Evolutionary conservation across 2,113 vertebrate genomes (phyloP).

Genomic region (Hirundichthys speculiger): DNA sequence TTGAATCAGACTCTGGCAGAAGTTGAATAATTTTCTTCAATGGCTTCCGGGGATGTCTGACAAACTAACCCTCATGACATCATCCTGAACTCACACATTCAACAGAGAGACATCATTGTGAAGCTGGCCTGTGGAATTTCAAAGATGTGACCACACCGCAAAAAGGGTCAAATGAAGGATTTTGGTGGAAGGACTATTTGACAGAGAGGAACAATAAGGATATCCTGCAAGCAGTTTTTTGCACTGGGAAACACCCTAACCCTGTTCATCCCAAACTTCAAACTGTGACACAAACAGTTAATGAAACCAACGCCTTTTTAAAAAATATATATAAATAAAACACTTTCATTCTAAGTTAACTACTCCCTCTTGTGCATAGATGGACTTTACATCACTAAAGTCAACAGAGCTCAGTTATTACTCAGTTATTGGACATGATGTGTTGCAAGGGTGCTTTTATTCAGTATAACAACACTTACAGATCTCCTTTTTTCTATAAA

Average conservation of each 20-base stretch:
- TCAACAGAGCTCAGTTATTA: no score
- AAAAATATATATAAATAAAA: no score
- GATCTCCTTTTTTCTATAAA: neutral
- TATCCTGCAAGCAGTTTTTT: neutral
- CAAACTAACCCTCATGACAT: slow-evolving; percentile 32
- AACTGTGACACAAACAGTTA: no score
- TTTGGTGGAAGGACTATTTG: neutral
- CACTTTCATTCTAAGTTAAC: no score
- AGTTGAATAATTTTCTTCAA: neutral
- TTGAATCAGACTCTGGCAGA: neutral
- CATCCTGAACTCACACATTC: neutral
- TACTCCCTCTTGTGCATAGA: no score
- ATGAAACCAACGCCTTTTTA: no score
- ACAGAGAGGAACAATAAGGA: neutral
- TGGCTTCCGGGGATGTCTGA: slow-evolving; percentile 20
- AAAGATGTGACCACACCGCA: slow-evolving; percentile 20
- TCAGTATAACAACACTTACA: neutral
- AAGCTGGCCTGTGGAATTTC: slow-evolving; percentile 43
- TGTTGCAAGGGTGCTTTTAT: no score
- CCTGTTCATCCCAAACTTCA: neutral
- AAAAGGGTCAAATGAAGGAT: neutral
- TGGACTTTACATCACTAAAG: no score
- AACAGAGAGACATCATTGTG: slow-evolving; percentile 53
- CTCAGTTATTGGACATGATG: no score
- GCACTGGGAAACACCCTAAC: neutral